A percentile compares a stretch with the other conserved stretches of the same genome.
Evolutionary conservation across 2,888 invertebrate species (phyloP).

Genomic region (Notodonta ziczac): DNA sequence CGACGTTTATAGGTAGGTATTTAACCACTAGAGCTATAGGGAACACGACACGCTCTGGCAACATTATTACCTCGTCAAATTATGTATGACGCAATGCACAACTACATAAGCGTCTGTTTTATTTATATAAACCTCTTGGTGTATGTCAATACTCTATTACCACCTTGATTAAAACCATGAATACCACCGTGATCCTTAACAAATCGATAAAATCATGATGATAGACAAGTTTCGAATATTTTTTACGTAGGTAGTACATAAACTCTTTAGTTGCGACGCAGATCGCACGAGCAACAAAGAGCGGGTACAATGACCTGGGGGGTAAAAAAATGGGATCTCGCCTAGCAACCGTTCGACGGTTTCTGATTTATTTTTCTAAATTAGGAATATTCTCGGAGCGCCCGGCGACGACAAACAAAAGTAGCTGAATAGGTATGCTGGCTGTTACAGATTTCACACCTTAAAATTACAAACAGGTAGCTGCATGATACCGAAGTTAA

Average conservation of each 20-base stretch:
- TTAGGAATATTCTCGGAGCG: not conserved
- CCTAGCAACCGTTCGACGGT: conserved; percentile 4
- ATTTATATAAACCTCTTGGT: not conserved
- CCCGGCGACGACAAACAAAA: not conserved
- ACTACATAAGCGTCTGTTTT: no score
- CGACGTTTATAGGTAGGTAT: no score
- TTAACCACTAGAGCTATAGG: no score
- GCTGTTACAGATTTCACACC: no score
- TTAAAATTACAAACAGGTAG: no score
- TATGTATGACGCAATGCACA: not conserved
- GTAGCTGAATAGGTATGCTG: no score
- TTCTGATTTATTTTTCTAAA: conserved; percentile 4
- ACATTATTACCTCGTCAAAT: not conserved
- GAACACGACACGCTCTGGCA: not conserved
- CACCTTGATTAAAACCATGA: no score
- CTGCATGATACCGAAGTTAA: no score
- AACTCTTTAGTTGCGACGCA: conserved; percentile 4
- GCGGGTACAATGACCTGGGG: conserved; percentile 2
- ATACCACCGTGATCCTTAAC: conserved; percentile 3
- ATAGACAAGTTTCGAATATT: conserved; percentile 1
- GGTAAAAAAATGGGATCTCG: conserved; percentile 4
- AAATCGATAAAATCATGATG: conserved; percentile 6
- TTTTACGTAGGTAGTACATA: not conserved
- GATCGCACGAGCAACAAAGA: conserved; percentile 4
- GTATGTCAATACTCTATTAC: conserved; percentile 2